A percentile compares a stretch with the other conserved stretches of the same genome.
Conservation (phyloP, 1,140 invertebrate species). For the Ips nitidus region DNA sequence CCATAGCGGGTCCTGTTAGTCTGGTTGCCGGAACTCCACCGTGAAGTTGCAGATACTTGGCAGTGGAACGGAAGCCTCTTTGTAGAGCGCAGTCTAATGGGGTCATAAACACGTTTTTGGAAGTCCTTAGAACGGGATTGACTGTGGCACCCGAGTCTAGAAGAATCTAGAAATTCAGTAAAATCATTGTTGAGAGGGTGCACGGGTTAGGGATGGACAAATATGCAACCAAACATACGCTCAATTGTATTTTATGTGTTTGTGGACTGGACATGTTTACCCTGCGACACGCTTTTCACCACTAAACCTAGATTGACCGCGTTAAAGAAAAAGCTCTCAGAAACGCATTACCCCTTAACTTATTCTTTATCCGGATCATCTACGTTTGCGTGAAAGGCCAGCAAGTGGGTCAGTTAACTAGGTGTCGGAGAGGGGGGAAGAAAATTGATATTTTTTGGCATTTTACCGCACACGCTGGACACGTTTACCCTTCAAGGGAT, state of each 20-base stretch:
- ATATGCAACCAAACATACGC: constrained; percentile 1
- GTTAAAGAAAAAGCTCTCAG: too few relatives aligned
- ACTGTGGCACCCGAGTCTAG: constrained; percentile 79
- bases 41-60: constrained; percentile 90
- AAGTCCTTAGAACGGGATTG: constrained; percentile 80
- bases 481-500: neutral
- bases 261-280: too few relatives aligned
- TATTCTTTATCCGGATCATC: constrained; percentile 2
- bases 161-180: constrained; percentile 59
- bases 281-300: too few relatives aligned
- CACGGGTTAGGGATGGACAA: neutral
- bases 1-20: constrained; percentile 48
- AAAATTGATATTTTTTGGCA: constrained; percentile 7
- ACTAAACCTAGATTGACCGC: too few relatives aligned
- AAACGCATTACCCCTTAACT: too few relatives aligned
- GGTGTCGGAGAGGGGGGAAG: neutral
- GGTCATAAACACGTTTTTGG: constrained; percentile 80
- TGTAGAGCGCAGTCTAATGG: constrained; percentile 88
- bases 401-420: neutral
- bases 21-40: constrained; percentile 80
- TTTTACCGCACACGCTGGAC: neutral
- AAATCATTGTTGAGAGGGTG: constrained; percentile 1
- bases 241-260: neutral
- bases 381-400: constrained; percentile 12
- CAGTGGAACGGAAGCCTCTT: constrained; percentile 82